A percentile compares a stretch with the other conserved stretches of the same genome.
phyloP scores from a whole-genome alignment of 2,113 vertebrate genomes.

The Solea solea region DNA sequence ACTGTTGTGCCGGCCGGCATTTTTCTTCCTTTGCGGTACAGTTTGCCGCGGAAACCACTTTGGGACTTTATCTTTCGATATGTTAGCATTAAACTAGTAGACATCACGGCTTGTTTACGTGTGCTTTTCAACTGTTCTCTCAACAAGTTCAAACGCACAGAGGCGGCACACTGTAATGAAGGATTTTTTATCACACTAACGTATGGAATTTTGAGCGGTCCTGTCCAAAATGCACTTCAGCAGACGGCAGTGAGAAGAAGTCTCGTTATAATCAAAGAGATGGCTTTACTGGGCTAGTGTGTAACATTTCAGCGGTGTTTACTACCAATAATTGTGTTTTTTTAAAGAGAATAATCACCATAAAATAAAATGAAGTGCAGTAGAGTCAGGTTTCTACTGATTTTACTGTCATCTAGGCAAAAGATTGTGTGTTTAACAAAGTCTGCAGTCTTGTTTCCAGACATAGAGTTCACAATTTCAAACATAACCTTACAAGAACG shows the following conservation, averaged over 20 bases:
- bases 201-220: constrained; percentile 4
- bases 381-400: no score
- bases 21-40: constrained; percentile 14
- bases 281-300: background rate
- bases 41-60: constrained; percentile 31
- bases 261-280: background rate
- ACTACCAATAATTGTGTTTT: no score
- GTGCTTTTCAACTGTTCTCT: constrained; percentile 50
- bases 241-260: background rate
- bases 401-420: no score
- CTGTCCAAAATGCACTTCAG: background rate
- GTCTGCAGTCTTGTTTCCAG: no score
- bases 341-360: no score
- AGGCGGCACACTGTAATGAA: constrained; percentile 36
- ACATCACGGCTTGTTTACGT: constrained; percentile 26
- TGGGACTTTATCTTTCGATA: constrained; percentile 23
- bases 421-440: no score
- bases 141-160: constrained; percentile 37
- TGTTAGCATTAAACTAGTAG: constrained; percentile 22
- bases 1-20: constrained; percentile 6
- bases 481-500: no score
- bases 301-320: no score
- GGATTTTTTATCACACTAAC: constrained; percentile 23
- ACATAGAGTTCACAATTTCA: no score
- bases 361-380: no score